Evolutionary conservation across 1,140 invertebrate genomes (phyloP).

Genomic region (Scaptomyza montana): DNA sequence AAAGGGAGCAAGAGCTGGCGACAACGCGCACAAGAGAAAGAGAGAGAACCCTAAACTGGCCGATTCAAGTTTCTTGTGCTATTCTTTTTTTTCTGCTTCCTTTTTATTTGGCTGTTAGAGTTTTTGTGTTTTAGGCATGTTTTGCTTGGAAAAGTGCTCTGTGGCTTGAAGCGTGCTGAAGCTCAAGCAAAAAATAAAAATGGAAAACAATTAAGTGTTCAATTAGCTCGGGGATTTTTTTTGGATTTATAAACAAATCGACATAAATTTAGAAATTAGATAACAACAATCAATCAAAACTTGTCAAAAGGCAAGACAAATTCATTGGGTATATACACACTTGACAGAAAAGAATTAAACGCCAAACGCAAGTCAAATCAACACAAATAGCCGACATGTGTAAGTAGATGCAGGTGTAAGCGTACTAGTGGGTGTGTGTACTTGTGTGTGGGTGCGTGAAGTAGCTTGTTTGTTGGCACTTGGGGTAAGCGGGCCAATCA

Average conservation of each 20-base stretch:
- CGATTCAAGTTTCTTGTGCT: slow-evolving; percentile 62
- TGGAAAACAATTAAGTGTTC: slow-evolving; percentile 77
- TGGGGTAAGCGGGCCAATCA: no score
- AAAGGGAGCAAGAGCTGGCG: neutral
- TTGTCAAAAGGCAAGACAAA: slow-evolving; percentile 5
- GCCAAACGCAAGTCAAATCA: slow-evolving; percentile 24
- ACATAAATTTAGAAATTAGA: slow-evolving; percentile 20
- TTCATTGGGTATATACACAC: slow-evolving; percentile 65
- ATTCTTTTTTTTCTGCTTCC: slow-evolving; percentile 22
- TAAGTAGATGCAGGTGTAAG: slow-evolving; percentile 49
- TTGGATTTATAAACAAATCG: slow-evolving; percentile 35
- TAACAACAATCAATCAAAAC: slow-evolving; percentile 9
- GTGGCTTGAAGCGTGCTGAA: slow-evolving; percentile 37
- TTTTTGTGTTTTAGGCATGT: slow-evolving; percentile 50
- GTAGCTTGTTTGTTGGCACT: slow-evolving; percentile 44
- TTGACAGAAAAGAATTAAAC: slow-evolving; percentile 15
- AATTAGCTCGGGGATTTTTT: slow-evolving; percentile 70
- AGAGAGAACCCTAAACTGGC: slow-evolving; percentile 33
- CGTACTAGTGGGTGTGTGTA: neutral
- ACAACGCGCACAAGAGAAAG: slow-evolving; percentile 7
- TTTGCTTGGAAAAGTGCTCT: slow-evolving; percentile 36
- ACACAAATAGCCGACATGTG: slow-evolving; percentile 55
- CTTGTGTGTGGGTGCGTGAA: slow-evolving; percentile 10
- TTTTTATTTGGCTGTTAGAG: neutral
- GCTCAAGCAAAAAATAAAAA: slow-evolving; percentile 6